phyloP scores from a whole-genome alignment of 2,888 invertebrate species.

The Aphidius colemani region DNA sequence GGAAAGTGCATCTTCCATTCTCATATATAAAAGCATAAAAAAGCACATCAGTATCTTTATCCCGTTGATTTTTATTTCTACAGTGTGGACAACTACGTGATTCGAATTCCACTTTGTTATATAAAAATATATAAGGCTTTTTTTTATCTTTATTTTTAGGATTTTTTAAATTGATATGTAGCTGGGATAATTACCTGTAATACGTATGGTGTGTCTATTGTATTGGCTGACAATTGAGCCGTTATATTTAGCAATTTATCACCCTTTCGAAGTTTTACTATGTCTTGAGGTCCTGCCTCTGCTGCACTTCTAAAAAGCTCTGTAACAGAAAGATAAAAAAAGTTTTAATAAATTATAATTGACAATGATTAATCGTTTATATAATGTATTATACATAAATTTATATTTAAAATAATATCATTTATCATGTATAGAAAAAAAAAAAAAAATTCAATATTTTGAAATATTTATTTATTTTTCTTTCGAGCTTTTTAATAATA shows the following conservation, averaged over 20 bases:
- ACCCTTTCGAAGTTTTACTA: slow-evolving; percentile 68
- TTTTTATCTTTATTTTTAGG: background rate
- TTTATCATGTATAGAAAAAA: no score
- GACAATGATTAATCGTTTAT: no score
- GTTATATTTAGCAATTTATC: slow-evolving; percentile 70
- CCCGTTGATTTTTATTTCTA: background rate
- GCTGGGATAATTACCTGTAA: slow-evolving; percentile 64
- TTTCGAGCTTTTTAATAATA: slow-evolving; percentile 3
- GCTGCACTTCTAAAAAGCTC: slow-evolving; percentile 71
- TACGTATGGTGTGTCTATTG: slow-evolving; percentile 63
- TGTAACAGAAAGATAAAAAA: slow-evolving; percentile 53
- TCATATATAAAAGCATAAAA: background rate
- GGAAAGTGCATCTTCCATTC: slow-evolving; percentile 2
- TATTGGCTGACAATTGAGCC: slow-evolving; percentile 65
- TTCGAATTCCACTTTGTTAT: no score
- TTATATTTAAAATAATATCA: no score
- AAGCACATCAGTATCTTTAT: background rate
- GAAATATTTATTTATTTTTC: background rate
- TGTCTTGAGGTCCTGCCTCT: slow-evolving; percentile 71
- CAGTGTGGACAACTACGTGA: no score
- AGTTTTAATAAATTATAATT: background rate
- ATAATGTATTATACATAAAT: no score
- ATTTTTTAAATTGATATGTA: slow-evolving; percentile 1
- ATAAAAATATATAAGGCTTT: no score
- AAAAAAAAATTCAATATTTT: no score